A percentile compares a stretch with the other conserved stretches of the same genome.
phyloP scores from a whole-genome alignment of 2,113 vertebrate genomes.

The Albula glossodonta region DNA sequence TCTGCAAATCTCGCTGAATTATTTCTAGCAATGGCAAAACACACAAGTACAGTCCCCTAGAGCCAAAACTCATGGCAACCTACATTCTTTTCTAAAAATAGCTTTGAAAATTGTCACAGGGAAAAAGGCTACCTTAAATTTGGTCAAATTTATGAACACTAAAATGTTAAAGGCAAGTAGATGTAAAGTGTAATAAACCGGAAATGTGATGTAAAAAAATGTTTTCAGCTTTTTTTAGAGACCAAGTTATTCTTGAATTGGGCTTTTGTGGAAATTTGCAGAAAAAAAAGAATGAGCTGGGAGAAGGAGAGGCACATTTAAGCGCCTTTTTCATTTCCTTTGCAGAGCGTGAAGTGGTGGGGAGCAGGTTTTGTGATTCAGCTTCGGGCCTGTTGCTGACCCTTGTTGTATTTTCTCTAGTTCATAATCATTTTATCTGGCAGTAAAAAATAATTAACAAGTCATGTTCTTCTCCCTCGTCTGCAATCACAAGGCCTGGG shows the following conservation, averaged over 20 bases:
- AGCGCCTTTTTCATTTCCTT: background rate
- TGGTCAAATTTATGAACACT: background rate
- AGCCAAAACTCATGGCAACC: background rate
- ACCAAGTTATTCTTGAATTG: background rate
- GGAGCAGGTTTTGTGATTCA: slow-evolving; percentile 46
- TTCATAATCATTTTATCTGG: slow-evolving; percentile 73
- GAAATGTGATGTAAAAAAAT: background rate
- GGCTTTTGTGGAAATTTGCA: background rate
- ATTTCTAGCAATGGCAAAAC: background rate
- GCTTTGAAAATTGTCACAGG: background rate
- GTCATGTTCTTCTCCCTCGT: slow-evolving; percentile 70
- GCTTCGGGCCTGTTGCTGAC: slow-evolving; percentile 40
- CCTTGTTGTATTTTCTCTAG: slow-evolving; percentile 66
- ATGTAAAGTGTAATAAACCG: background rate
- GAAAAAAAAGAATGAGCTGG: background rate
- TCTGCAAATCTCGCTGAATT: background rate
- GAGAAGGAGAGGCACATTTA: background rate
- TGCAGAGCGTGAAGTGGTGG: background rate
- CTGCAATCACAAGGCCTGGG: slow-evolving; percentile 64
- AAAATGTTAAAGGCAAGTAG: background rate
- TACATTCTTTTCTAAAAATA: slow-evolving; percentile 29
- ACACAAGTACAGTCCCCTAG: background rate
- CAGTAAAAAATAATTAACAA: slow-evolving; percentile 79
- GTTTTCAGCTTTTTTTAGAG: background rate
- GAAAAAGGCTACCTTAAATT: background rate